Evolutionary conservation across 2,797 vertebrate species (phyloP), one percentile per base, ranked within the genome.

Genomic region (Melanotaenia pygmaea): DNA sequence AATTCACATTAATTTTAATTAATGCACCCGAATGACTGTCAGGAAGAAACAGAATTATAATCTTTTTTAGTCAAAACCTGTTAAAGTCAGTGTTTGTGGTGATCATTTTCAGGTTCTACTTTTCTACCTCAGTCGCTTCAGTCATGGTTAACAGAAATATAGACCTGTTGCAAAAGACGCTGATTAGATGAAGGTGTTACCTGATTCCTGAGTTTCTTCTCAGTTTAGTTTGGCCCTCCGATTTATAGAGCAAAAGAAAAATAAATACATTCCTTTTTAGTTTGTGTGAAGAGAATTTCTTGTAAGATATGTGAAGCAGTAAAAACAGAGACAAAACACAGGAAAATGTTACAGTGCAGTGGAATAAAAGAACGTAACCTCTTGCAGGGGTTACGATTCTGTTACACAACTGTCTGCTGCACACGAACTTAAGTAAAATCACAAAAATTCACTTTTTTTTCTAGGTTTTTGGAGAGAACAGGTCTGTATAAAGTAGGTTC

Each of bases 141-240:
- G 14, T 40, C 14, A 56, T 67, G 85, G 84, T 64, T 22, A 28
- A 67, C 40, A 67, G 66, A 65, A 72, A 74, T 68, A 75, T 65
- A 76, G 62, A 45, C 22, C 53, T 34, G 74, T 75, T 75, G 72
- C 71, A 67, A 70, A 75, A 80, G 51, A 13, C 58, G 76, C 58
- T 79, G 79, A 80, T 80, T 62, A 18, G 59, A 67, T 32, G 10
- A 67, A 63, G 28, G 70, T 45, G 64, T 77, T 59, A 40, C 32
- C 24, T 28, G 26, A 79, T 59, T 59, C 69, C 56, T 63, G 43
- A 22, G 32, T 53, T 45, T 81, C 20, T 14, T 75, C 64, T 78
- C 78, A 77, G 77, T 87, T 90, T 89, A 78, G 69, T 61, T 77
- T 81, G 79, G 84, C 64, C 67, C 51, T 74, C 32, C 72, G 61